phyloP scores from a whole-genome alignment of 2,797 vertebrate species.

The Arctocebus calabarensis region DNA sequence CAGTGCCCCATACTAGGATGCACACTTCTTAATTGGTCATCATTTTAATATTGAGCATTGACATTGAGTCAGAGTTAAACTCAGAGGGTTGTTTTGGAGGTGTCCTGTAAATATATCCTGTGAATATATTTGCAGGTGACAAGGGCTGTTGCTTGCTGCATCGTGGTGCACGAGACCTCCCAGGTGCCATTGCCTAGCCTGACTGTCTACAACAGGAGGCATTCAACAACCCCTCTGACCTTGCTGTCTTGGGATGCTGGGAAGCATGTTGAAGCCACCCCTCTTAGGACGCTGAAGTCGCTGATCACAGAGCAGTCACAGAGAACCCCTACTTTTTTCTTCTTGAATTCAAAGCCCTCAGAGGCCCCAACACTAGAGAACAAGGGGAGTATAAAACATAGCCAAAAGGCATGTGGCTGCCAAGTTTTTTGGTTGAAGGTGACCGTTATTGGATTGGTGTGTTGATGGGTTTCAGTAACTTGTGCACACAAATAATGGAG shows the following conservation, averaged over 20 bases:
- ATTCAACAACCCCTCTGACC: not conserved
- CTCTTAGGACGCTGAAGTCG: not conserved
- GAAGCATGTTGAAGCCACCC: not conserved
- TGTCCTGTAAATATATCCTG: too few relatives aligned
- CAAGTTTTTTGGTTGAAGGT: not conserved
- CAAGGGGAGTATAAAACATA: not conserved
- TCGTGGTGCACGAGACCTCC: not conserved
- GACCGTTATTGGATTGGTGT: not conserved
- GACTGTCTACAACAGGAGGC: rapidly evolving
- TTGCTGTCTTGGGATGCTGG: not conserved
- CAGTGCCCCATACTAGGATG: not conserved
- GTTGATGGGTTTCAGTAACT: not conserved
- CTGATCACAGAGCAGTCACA: not conserved
- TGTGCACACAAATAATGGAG: not conserved
- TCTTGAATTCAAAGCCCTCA: not conserved
- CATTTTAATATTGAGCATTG: not conserved
- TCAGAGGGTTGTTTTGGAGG: not conserved
- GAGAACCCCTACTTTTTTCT: not conserved
- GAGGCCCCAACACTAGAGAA: not conserved
- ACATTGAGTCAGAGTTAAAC: not conserved
- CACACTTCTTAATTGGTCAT: not conserved
- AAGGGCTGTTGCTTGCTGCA: not conserved
- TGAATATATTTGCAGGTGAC: not conserved
- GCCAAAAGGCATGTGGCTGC: not conserved
- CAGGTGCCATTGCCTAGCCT: not conserved